Base-by-base conservation (phyloP, 1,140 invertebrate genomes). In the Drosophila willistoni region DNA sequence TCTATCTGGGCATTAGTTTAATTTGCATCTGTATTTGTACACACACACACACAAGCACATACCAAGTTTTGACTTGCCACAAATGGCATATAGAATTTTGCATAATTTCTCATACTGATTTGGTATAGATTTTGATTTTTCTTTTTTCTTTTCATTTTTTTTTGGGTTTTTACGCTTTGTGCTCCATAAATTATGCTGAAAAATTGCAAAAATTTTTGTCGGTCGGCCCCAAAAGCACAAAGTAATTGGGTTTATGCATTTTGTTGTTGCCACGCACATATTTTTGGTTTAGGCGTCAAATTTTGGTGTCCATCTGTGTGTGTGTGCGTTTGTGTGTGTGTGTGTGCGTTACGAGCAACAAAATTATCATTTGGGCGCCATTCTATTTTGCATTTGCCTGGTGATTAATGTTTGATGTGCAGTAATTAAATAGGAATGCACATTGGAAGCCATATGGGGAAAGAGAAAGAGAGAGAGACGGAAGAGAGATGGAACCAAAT, bases 331-430 rank as follows among this genome's bases (percentile, higher is more conserved):
- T 10, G 14, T 17, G 42, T 17, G 42, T 44, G 42, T 17, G 44
- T 47, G 64, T 72, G 62, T 54, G 64, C 41, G 22, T 51, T 77
- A 57, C 63, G 65, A 33, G 47, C 71, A 86, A 79, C 72, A 71
- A 71, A 77, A 87, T 86, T 87, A 86, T 87, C 76, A 83, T 87
- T 86, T 87, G 72, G 79, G 64, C 75, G 77, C 57, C 66, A 64
- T 79, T 82, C 62, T 62, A 33, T 67, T 70, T 70, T 72, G 44
- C 41, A 74, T 85, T 87, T 75, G 80, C 70, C 81, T 79, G 77
- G 68, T 89, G 81, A 89, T 89, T 90, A 90, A 89, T 89, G 85
- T 89, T 89, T 89, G 80, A 90, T 81, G 84, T 77, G 64, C 71
- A 83, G 75, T 84, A 89, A 89, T 89, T 90, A 89, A 77, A 89